These are phyloP conservation scores for Epinephelus lanceolatus DNA, from an alignment of 2,113 vertebrate genomes.

Conservation along the genomic window DNA sequence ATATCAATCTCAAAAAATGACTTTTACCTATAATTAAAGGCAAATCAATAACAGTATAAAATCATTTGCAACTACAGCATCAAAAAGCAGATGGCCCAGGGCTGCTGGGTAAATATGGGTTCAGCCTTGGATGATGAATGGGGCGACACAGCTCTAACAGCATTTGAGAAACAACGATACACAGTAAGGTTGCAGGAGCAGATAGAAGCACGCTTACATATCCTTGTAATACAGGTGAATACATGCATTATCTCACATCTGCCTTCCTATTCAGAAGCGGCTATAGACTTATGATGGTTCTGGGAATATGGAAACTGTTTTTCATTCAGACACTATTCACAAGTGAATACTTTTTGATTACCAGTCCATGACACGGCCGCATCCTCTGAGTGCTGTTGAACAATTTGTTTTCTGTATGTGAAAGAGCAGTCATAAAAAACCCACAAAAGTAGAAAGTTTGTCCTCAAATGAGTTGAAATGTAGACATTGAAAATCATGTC, in stretches of 20 bases:
- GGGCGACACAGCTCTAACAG: slow-evolving; percentile 43
- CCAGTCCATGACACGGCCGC: too few species aligned
- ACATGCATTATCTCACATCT: slow-evolving; percentile 39
- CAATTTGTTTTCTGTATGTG: too few species aligned
- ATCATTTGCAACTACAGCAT: slow-evolving; percentile 16
- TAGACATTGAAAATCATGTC: neutral
- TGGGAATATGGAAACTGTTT: neutral
- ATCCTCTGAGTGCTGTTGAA: neutral
- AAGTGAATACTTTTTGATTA: neutral
- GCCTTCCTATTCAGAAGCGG: slow-evolving; percentile 5
- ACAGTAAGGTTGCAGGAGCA: slow-evolving; percentile 43
- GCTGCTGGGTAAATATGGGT: slow-evolving; percentile 11
- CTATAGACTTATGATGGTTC: neutral
- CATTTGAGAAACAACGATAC: slow-evolving; percentile 66
- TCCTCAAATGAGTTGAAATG: too few species aligned
- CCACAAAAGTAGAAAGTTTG: too few species aligned
- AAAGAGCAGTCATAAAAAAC: too few species aligned
- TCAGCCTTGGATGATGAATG: slow-evolving; percentile 70
- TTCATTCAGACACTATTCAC: slow-evolving; percentile 13
- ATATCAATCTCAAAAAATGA: neutral
- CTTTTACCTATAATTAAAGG: neutral
- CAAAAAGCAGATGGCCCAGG: slow-evolving; percentile 43
- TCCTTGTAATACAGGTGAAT: slow-evolving; percentile 47
- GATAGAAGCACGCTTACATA: slow-evolving; percentile 51
- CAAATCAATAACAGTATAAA: neutral